Evolutionary conservation across 2,113 vertebrate species (phyloP).

Genomic region (Myotis yumanensis): DNA sequence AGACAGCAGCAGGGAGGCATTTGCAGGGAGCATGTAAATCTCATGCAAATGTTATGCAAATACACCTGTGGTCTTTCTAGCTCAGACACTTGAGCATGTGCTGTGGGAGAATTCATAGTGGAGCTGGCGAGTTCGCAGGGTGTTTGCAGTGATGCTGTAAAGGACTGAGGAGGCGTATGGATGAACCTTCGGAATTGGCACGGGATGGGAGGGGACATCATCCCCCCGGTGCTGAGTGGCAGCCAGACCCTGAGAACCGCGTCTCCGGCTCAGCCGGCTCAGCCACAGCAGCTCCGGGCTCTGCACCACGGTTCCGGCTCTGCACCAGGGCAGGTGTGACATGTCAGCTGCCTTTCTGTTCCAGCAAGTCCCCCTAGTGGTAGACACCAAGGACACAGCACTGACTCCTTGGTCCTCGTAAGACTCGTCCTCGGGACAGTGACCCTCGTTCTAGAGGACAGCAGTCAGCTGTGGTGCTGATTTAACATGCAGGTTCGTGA

Average conservation of each 20-base stretch:
- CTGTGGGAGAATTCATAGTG: background rate
- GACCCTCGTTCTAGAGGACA: background rate
- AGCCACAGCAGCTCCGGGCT: rapidly evolving
- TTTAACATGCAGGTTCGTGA: background rate
- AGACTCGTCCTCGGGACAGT: background rate
- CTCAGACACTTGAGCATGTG: background rate
- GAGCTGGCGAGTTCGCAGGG: background rate
- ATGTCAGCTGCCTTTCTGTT: background rate
- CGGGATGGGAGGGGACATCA: background rate
- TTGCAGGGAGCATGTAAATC: background rate
- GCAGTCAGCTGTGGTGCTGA: background rate
- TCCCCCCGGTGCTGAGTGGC: background rate
- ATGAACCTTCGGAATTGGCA: background rate
- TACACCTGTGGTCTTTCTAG: background rate
- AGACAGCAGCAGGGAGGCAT: background rate
- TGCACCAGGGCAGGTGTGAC: background rate
- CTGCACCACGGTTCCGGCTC: background rate
- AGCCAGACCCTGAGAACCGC: background rate
- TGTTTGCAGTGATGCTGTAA: background rate
- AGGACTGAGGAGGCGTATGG: background rate
- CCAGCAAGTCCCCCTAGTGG: background rate
- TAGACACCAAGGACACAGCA: background rate
- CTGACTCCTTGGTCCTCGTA: background rate
- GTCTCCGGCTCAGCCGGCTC: background rate
- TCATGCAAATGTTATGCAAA: background rate